Evolutionary conservation across 2,888 invertebrate genomes (phyloP).

Genomic region (Cerceris ruficornis): DNA sequence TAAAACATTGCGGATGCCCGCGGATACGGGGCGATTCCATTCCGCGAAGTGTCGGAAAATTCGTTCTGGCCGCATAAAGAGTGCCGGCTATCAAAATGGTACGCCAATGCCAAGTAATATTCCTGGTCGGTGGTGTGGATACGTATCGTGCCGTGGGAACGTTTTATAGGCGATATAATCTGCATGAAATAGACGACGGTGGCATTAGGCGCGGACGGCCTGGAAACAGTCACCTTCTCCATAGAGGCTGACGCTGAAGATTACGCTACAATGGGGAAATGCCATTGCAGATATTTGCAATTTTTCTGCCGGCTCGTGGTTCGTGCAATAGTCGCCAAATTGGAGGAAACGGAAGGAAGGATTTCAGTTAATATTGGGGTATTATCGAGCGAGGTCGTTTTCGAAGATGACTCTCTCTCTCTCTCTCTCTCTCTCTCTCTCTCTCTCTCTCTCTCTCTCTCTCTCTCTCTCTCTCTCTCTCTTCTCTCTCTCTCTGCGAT

Average conservation of each 20-base stretch:
- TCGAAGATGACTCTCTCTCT: too few relatives aligned
- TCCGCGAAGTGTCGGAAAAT: conserved; percentile 30
- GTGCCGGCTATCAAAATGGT: conserved; percentile 17
- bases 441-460: too few relatives aligned
- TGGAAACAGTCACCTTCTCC: neutral
- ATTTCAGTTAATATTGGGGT: too few relatives aligned
- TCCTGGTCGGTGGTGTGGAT: conserved; percentile 1
- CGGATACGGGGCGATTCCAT: conserved; percentile 27
- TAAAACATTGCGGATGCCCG: conserved; percentile 45
- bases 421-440: too few relatives aligned
- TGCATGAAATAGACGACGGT: conserved; percentile 14
- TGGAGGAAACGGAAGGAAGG: too few relatives aligned
- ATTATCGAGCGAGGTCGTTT: too few relatives aligned
- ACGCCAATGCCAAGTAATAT: conserved; percentile 22
- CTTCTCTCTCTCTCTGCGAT: too few relatives aligned
- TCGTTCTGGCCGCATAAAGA: conserved; percentile 19
- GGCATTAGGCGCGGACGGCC: neutral
- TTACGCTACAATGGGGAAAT: too few relatives aligned
- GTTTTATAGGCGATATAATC: conserved; percentile 37
- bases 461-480: too few relatives aligned
- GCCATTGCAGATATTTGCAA: neutral
- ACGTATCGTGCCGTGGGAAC: conserved; percentile 3
- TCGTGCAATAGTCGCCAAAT: too few relatives aligned
- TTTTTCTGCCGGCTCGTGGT: neutral
- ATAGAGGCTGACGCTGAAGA: too few relatives aligned